Percentiles rank a stretch among this genome's conserved stretches.
These are phyloP conservation scores for Rapana venosa DNA, from an alignment of 2,888 invertebrate species.

Conservation along the genomic window DNA sequence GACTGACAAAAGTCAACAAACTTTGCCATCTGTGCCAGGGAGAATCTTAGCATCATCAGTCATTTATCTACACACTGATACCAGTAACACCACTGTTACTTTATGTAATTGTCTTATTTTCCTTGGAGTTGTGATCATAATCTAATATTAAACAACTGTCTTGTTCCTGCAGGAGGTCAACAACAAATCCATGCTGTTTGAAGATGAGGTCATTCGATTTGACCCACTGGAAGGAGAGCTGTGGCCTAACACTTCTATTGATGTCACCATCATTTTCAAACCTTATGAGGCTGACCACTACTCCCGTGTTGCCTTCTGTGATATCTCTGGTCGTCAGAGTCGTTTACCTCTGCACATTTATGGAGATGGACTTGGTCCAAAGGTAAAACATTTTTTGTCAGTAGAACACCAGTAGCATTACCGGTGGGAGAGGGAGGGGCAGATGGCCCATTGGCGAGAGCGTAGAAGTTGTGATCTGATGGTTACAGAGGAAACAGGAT, in stretches of 20 bases:
- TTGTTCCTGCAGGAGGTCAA: constrained; percentile 65
- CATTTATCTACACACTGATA: no score
- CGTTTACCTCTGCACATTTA: constrained; percentile 76
- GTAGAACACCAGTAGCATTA: no score
- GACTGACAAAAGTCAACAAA: no score
- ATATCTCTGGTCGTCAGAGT: constrained; percentile 77
- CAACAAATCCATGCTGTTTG: constrained; percentile 73
- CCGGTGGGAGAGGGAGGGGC: no score
- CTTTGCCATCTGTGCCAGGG: no score
- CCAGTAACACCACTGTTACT: no score
- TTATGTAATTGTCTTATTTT: no score
- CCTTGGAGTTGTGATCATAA: no score
- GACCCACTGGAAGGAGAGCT: constrained; percentile 78
- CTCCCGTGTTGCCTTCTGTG: constrained; percentile 76
- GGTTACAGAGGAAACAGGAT: no score
- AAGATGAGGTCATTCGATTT: constrained; percentile 76
- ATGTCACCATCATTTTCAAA: constrained; percentile 76
- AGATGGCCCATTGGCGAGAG: neutral
- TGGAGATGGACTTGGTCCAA: constrained; percentile 77
- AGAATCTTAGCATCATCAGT: no score
- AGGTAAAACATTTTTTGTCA: constrained; percentile 35
- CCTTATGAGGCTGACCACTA: constrained; percentile 75
- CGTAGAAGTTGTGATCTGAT: neutral
- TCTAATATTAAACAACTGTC: no score
- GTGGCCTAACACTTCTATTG: constrained; percentile 77